These are phyloP conservation scores for Fratercula arctica DNA, from an alignment of 2,797 vertebrate genomes.

Conservation along the genomic window DNA sequence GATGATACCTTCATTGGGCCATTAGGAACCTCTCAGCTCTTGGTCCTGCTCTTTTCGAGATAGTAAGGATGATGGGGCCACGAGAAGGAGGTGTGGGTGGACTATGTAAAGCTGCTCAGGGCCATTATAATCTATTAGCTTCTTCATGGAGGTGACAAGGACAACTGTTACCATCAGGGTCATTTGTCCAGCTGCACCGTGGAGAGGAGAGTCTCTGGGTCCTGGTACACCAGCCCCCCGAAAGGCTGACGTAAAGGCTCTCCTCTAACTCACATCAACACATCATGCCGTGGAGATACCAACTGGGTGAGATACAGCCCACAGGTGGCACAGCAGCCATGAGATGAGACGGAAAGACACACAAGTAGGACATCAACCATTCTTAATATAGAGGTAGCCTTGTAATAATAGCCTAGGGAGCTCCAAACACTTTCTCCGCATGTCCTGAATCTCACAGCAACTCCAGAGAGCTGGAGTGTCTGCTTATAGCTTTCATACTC, in stretches of 20 bases:
- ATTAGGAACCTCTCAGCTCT: too few species aligned
- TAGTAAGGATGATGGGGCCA: neutral
- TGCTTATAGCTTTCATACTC: neutral
- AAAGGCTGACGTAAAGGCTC: neutral
- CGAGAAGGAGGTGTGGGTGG: neutral
- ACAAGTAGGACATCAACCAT: neutral
- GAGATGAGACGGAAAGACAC: neutral
- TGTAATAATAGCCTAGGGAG: neutral
- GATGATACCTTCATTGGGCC: neutral
- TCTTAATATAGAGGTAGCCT: neutral
- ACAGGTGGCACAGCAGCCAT: neutral
- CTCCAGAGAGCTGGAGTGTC: rapidly evolving
- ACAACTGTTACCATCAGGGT: rapidly evolving
- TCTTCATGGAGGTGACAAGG: neutral
- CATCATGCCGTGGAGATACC: neutral
- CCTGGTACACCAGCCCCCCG: neutral
- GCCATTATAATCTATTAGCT: neutral
- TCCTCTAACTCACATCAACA: neutral
- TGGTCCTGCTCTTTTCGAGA: neutral
- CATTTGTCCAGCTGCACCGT: neutral
- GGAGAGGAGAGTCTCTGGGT: neutral
- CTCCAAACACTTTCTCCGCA: neutral
- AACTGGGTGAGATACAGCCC: neutral
- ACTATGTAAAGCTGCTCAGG: neutral
- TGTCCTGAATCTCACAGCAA: neutral